Evolutionary conservation across 1,140 invertebrate genomes (phyloP), one percentile per base, ranked within the genome.

Genomic region (Lucilia sericata): DNA sequence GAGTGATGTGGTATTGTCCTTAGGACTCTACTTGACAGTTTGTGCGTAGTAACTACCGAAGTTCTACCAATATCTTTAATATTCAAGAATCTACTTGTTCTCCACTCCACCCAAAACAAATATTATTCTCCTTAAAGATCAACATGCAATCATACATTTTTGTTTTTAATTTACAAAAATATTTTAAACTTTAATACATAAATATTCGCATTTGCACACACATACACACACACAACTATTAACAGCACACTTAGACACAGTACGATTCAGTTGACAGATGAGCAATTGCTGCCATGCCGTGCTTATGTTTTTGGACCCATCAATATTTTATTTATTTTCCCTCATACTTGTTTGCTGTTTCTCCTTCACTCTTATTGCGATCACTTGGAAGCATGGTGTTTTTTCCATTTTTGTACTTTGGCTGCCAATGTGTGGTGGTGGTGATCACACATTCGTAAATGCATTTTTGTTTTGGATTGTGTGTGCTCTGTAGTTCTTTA

Each of bases 261-360:
- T 55, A 1, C 51, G 42, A 34, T 42, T 42, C 30, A 70, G 82
- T 82, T 82, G 82, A 82, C 82, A 82, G 82, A 82, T 82, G 82
- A 82, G 82, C 51, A 82, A 82, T 74, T 82, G 82, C 82, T 82
- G 82, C 82, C 82, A 82, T 82, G 82, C 82, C 65, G 76, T 80
- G 76, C 76, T 80, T 80, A 80, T 80, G 76, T 80, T 80, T n/a
- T 25, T 49, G 42, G 76, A n/a, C 75, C 76, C 42, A 80, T 80
- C 76, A 80, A 80, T 80, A 49, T 80, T 80, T 80, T 80, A 80
- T 80, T 80, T 80, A 80, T 80, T 49, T 80, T 55, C 51, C 51
- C 51, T 10, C 51, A 17, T n/a, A 12, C 51, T 10, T 55, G 51
- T 55, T n/a, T 30, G 25, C 25, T 55, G 12, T 55, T 55, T 55